Base-by-base conservation (phyloP, 64 coral and sea anemone genomes). In the Astreopora myriophthalma region DNA sequence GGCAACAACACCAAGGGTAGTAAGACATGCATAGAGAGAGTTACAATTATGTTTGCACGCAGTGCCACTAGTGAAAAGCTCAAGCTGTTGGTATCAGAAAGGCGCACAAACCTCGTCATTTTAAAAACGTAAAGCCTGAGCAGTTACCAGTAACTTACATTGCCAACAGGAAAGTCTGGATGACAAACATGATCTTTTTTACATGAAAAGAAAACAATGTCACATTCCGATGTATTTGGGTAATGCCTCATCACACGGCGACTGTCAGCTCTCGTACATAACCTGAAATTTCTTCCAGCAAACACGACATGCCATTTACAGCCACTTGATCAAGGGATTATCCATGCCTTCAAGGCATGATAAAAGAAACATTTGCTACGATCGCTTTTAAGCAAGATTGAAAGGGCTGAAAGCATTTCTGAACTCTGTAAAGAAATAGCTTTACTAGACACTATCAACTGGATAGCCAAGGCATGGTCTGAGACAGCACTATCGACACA, bases 391-490 rank as follows among this genome's bases (percentile, higher is more conserved):
- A 28, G 63, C 63, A 67, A 67, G 63, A 67, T 67, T 20, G 63
- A 67, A 67, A 67, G 63, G 63, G 63, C 63, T 67, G 63, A 67
- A 28, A 28, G 63, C 20, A 20, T 67, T 67, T 67, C 63, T 67
- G 63, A 67, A 67, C 63, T 67, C 63, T 67, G 23, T 67, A 67
- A 67, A 67, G 23, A 67, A 67, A 67, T 67, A 44, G 11, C 40
- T 27, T 67, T 67, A 67, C 63, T 23, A 6, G 63, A 67, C 20
- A 6, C 22, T 67, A 67, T 67, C 63, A 67, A 67, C 63, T 67
- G 63, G 22, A 67, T 67, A 67, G 63, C 63, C 63, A 67, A 67
- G 63, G 63, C 63, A 67, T 67, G 63, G 63, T 67, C 63, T 67
- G 40, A 44, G 40, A 44, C 40, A 44, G 40, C 40, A 44, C 2